Percentiles rank a stretch among this genome's conserved stretches.
phyloP scores from a whole-genome alignment of 2,113 vertebrate species.

The Hypomesus transpacificus region DNA sequence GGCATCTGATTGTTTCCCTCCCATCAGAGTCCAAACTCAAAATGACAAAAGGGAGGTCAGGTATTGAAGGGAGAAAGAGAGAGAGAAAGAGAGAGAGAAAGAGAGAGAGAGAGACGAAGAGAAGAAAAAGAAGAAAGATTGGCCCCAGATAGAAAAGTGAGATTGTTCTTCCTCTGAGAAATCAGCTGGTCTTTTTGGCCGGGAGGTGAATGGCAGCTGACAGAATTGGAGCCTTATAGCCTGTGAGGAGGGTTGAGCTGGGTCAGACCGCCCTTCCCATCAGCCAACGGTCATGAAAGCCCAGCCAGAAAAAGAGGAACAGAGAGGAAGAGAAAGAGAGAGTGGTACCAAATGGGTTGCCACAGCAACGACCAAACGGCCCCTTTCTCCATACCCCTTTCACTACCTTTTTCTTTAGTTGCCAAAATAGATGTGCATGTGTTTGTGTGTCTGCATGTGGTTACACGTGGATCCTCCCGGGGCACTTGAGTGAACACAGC shows the following conservation, averaged over 20 bases:
- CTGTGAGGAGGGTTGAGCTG: conserved; percentile 1
- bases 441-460: background rate
- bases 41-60: too few species aligned
- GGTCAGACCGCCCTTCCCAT: conserved; percentile 18
- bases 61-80: too few species aligned
- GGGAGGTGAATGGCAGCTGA: conserved; percentile 48
- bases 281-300: conserved; percentile 5
- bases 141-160: conserved; percentile 30
- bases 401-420: background rate
- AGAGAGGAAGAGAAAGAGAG: background rate
- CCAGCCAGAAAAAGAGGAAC: conserved; percentile 1
- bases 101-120: conserved; percentile 33
- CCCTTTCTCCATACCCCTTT: background rate
- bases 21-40: too few species aligned
- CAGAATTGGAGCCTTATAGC: conserved; percentile 23
- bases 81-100: conserved; percentile 7
- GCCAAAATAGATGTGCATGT: background rate
- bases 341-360: conserved; percentile 8
- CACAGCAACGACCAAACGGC: conserved; percentile 19
- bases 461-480: background rate
- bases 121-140: conserved; percentile 22
- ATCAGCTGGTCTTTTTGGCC: conserved; percentile 13
- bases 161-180: conserved; percentile 32
- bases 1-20: too few species aligned
- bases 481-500: background rate